Evolutionary conservation across 2,888 invertebrate species (phyloP).

Genomic region (Meandrusa payeni): DNA sequence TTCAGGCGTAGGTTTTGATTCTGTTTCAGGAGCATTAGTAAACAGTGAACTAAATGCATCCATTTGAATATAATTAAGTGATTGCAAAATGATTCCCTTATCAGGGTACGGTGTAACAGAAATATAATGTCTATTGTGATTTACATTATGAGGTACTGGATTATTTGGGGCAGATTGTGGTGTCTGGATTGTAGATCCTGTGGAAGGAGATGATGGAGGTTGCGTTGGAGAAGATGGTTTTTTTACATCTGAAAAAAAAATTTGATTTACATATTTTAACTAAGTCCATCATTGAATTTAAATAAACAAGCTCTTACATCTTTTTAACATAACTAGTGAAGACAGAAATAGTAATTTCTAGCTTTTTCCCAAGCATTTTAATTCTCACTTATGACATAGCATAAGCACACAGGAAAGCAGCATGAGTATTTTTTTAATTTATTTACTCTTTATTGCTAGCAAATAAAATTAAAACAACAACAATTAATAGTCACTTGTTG

Average conservation of each 20-base stretch:
- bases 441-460: no score
- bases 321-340: no score
- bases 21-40: constrained; percentile 36
- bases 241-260: constrained; percentile 46
- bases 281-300: no score
- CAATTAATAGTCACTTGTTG: no score
- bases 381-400: no score
- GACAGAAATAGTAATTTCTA: no score
- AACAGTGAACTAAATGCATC: constrained; percentile 71
- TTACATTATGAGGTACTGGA: constrained; percentile 32
- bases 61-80: constrained; percentile 75
- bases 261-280: no score
- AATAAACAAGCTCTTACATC: no score
- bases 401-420: no score
- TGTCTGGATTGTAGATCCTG: constrained; percentile 32
- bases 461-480: no score
- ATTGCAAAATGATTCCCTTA: constrained; percentile 65
- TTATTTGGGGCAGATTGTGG: constrained; percentile 31
- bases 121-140: constrained; percentile 30
- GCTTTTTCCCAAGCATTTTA: no score
- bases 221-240: constrained; percentile 41
- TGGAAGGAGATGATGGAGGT: constrained; percentile 31
- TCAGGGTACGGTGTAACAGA: constrained; percentile 59
- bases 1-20: constrained; percentile 34
- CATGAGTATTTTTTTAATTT: no score